These are phyloP conservation scores for Odontomyia ornata DNA, from an alignment of 2,888 invertebrate species.

Conservation along the genomic window DNA sequence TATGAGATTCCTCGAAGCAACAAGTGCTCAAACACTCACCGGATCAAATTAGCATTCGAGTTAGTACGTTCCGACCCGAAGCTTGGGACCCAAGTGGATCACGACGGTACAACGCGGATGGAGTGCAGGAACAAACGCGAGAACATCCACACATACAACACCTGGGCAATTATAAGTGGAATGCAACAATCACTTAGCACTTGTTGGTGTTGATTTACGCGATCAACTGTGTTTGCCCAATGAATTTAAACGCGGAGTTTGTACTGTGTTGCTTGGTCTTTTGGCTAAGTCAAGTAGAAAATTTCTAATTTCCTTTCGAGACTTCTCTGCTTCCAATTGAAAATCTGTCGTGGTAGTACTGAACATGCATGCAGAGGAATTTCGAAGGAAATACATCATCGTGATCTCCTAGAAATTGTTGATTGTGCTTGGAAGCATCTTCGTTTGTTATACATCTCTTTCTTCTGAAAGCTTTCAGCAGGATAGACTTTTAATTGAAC, in stretches of 20 bases:
- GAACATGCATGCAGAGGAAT: too few species aligned
- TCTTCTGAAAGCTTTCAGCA: too few species aligned
- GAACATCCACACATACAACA: constrained; percentile 12
- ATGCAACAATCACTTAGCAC: constrained; percentile 37
- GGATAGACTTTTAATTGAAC: too few species aligned
- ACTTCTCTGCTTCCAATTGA: too few species aligned
- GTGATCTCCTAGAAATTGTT: too few species aligned
- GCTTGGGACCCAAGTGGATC: not conserved
- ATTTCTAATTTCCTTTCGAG: not conserved
- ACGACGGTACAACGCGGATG: not conserved
- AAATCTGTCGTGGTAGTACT: too few species aligned
- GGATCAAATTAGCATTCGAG: constrained; percentile 34
- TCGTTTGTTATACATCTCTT: too few species aligned
- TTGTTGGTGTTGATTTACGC: constrained; percentile 19
- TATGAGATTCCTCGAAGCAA: constrained; percentile 22
- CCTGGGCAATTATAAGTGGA: constrained; percentile 37
- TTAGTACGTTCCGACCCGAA: not conserved
- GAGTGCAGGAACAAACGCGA: constrained; percentile 14
- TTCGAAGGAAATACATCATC: too few species aligned
- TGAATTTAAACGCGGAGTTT: not conserved
- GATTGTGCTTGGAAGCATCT: too few species aligned
- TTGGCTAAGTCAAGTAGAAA: not conserved
- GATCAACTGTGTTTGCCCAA: not conserved
- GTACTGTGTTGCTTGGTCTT: not conserved
- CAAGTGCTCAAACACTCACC: constrained; percentile 38